Base-by-base conservation (phyloP, 2,797 vertebrate genomes). In the Peromyscus eremicus region DNA sequence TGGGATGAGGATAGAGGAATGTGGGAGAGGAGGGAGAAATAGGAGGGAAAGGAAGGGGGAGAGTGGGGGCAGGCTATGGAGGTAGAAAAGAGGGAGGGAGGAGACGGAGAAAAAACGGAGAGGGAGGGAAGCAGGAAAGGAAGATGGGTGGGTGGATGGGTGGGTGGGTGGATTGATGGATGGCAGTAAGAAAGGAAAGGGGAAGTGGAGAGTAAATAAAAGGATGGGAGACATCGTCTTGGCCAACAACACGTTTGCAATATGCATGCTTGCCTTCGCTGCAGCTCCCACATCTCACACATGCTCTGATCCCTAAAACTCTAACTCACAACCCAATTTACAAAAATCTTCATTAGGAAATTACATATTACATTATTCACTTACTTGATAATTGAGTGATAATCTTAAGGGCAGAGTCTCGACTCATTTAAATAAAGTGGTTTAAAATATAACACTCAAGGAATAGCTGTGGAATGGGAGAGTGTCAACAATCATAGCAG, bases 341-440 rank as follows among this genome's bases (percentile, higher is more conserved):
- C 68, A 86, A 85, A 55, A 94, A 13, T 82, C 21, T 19, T 55
- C 80, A 81, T 12, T 62, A 79, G 70, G 77, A 34, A 57, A 71
- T 62, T 68, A 6, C 8, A 7, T 82, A 70, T 66, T 68, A 57
- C 6, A 2, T 66, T 79, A 55, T n/a, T 68, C 21, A 23, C 29
- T 92, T 87, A 55, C 87, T 89, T 19, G 25, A n/a, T 68, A 76
- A 73, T 57, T 71, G 66, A 73, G 23, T 95, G 91, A 32, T 73
- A 68, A 85, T 95, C 82, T 89, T 66, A 91, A 91, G 80, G 16
- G 32, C 49, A 21, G 43, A 85, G 13, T 95, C 62, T 68, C 37
- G 89, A 81, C 85, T 92, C 64, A 83, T 91, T 94, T 14, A 73
- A 89, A 68, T 34, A 68, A 86, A 49, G 13, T 73, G 13, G 77